Percentiles rank a stretch among this genome's conserved stretches.
Conservation (phyloP, 2,113 vertebrate genomes). For the Perca fluviatilis region DNA sequence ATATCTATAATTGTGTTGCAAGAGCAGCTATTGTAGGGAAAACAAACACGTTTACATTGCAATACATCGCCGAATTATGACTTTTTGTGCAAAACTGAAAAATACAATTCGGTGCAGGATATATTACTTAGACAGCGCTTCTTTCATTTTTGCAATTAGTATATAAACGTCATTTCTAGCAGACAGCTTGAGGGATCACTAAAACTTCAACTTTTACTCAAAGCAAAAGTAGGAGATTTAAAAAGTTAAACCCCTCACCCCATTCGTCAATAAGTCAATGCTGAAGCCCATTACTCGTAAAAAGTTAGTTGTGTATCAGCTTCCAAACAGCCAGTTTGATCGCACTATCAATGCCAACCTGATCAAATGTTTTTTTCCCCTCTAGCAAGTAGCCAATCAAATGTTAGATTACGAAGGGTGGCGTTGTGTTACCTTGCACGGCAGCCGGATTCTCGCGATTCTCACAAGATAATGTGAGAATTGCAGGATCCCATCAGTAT, state of each 20-base stretch:
- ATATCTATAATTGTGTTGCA: background rate
- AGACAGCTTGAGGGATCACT: background rate
- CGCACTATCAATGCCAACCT: background rate
- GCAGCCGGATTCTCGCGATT: too few species aligned
- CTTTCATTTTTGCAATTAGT: background rate
- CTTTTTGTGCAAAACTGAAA: too few species aligned
- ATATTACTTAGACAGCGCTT: too few species aligned
- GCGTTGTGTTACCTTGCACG: too few species aligned
- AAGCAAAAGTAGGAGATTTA: background rate
- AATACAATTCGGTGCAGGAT: too few species aligned
- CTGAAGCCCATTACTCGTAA: background rate
- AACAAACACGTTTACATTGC: background rate
- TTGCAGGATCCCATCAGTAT: too few species aligned
- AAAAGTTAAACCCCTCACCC: background rate
- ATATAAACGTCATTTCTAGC: background rate
- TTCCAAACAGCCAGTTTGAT: conserved; percentile 1
- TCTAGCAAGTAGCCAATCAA: background rate
- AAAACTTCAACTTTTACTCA: too few species aligned
- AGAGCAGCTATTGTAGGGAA: background rate
- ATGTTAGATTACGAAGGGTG: background rate
- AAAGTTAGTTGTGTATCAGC: background rate
- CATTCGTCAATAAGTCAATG: background rate
- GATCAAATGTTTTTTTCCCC: background rate
- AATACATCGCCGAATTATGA: too few species aligned
- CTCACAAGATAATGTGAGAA: too few species aligned